Conservation (phyloP, 2,888 invertebrate genomes). For the Ichneumoninae sp. region DNA sequence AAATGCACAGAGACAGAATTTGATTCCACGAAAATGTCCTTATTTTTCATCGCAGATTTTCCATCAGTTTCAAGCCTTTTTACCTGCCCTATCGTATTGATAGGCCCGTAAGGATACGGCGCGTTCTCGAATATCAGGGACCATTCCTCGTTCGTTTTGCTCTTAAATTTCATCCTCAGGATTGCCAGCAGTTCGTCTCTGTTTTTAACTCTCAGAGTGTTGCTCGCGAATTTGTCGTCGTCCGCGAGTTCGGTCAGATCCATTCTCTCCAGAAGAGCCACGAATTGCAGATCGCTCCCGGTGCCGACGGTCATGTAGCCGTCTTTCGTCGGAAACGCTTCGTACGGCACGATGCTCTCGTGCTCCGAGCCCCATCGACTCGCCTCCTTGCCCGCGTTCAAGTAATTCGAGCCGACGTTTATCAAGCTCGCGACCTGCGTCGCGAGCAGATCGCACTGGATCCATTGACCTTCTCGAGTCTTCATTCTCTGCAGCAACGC, state of each 20-base stretch:
- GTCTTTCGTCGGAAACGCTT: constrained; percentile 93
- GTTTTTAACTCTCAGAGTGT: constrained; percentile 91
- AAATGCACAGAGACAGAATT: constrained; percentile 56
- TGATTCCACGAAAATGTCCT: background rate
- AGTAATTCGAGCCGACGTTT: constrained; percentile 95
- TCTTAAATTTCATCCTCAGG: constrained; percentile 87
- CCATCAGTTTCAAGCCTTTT: constrained; percentile 10
- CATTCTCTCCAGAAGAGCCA: constrained; percentile 89
- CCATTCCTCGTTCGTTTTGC: constrained; percentile 92
- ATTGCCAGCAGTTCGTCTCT: constrained; percentile 89
- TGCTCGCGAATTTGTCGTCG: constrained; percentile 89
- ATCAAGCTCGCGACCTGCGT: constrained; percentile 96
- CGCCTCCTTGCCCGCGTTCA: constrained; percentile 93
- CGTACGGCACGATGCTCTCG: constrained; percentile 97
- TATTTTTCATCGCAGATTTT: constrained; percentile 2
- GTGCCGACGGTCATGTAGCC: constrained; percentile 94
- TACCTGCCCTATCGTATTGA: constrained; percentile 93
- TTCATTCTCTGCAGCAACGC: constrained; percentile 92
- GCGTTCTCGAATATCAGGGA: constrained; percentile 88
- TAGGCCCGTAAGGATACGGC: constrained; percentile 94
- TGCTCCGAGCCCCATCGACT: constrained; percentile 96
- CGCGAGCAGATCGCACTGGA: constrained; percentile 96
- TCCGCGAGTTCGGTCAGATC: constrained; percentile 87
- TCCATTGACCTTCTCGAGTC: constrained; percentile 95
- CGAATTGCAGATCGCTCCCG: constrained; percentile 93